A percentile compares a stretch with the other conserved stretches of the same genome.
These are phyloP conservation scores for Pterocles orientalis DNA, from an alignment of 2,113 vertebrate species.

Conservation along the genomic window DNA sequence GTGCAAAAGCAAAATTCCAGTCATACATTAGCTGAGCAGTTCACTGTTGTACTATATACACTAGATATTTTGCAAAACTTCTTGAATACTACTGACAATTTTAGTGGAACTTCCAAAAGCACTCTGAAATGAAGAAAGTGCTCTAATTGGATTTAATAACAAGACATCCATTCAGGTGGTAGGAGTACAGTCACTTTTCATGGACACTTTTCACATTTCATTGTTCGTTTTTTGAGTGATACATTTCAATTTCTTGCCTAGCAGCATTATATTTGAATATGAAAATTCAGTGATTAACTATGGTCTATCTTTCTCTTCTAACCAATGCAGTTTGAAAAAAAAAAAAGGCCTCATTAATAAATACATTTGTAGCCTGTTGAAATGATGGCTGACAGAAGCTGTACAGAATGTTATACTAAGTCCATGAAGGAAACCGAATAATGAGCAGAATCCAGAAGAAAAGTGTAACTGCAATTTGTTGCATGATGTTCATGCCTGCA, in stretches of 20 bases:
- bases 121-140: not conserved
- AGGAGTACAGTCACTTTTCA: not conserved
- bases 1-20: not conserved
- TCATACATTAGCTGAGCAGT: not conserved
- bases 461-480: slow-evolving; percentile 3
- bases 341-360: not conserved
- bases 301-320: not conserved
- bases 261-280: not conserved
- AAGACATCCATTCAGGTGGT: not conserved
- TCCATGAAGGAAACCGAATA: not conserved
- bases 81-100: not conserved
- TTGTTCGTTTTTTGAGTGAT: not conserved
- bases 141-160: not conserved
- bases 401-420: not conserved
- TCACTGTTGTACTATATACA: not conserved
- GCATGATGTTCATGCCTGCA: not conserved
- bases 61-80: not conserved
- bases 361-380: not conserved
- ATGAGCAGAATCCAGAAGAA: not conserved
- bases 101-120: not conserved
- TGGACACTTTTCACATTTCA: not conserved
- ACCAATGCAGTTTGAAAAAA: not conserved
- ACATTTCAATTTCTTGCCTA: not conserved
- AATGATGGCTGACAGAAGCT: not conserved
- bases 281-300: not conserved